Base-by-base conservation (phyloP, 2,797 vertebrate species). In the Hirundo rustica region DNA sequence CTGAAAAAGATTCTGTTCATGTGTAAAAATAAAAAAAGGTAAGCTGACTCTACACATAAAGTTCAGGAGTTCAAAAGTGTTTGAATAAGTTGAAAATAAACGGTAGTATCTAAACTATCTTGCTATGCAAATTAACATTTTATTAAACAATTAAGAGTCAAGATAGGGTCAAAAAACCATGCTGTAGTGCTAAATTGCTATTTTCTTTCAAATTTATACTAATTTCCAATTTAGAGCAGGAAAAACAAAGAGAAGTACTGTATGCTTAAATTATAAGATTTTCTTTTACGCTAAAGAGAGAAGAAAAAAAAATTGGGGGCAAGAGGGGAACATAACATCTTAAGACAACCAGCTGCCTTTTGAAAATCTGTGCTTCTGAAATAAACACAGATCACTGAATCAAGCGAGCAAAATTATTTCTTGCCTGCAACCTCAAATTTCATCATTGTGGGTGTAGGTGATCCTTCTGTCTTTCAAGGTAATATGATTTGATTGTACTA, bases 261-360 rank as follows among this genome's bases (percentile, higher is more conserved):
- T 18, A 27, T 44, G 2, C 44, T 34, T 70, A 55, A 62, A 62
- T 34, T 10, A 5, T 22, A 70, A 47, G 9, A 15, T 34, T 34
- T 77, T 10, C 9, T 22, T 62, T 70, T 11, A 47, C 4, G 17
- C 11, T 40, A 47, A 34, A 34, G 13, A 40, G 3, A 40, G 9
- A 54, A 62, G 11, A 6, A 70, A 62, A 48, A 54, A 44, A 40
- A 10, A 40, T 2, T 10, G 6, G 3, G 13, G 2, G 18, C 0
- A 3, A 0, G 0, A 2, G 4, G 2, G 5, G 2, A 51, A 11
- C 7, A 11, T 12, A 47, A 8, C 9, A 40, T 40, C 17, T 70
- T 70, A 54, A 61, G 29, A 53, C 23, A 53, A 18, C 30, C 12
- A 26, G 6, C 3, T 55, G 21, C 2, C 42, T 70, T 62, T 48